A percentile compares a stretch with the other conserved stretches of the same genome.
Evolutionary conservation across 2,797 vertebrate species (phyloP).

Genomic region (Peromyscus aztecus): DNA sequence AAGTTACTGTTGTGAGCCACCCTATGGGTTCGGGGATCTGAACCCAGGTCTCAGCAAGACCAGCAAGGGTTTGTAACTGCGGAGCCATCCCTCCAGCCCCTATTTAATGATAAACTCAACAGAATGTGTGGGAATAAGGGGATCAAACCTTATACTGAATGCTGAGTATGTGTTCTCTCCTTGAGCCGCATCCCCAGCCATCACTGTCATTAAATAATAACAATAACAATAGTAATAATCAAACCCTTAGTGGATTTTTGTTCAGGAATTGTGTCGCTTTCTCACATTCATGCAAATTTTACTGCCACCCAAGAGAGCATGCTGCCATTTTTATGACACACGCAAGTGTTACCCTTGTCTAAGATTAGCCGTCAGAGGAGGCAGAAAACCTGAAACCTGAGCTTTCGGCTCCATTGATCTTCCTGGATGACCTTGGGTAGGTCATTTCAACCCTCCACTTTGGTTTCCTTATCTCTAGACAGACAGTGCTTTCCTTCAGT

Average conservation of each 20-base stretch:
- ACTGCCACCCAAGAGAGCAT: neutral
- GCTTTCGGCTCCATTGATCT: constrained; percentile 28
- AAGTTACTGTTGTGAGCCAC: neutral
- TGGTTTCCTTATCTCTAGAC: constrained; percentile 60
- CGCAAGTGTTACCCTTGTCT: neutral
- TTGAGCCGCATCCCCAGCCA: neutral
- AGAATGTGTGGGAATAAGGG: neutral
- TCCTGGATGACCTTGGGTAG: constrained; percentile 57
- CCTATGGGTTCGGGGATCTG: neutral
- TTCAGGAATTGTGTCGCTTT: neutral
- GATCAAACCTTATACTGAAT: neutral
- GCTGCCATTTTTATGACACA: neutral
- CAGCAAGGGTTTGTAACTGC: neutral
- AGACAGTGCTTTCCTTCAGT: constrained; percentile 19
- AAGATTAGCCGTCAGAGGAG: neutral
- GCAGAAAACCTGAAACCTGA: constrained; percentile 59
- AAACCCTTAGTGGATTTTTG: neutral
- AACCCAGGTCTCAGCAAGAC: neutral
- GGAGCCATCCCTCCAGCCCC: neutral
- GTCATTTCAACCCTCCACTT: constrained; percentile 47
- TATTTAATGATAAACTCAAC: neutral
- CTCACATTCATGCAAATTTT: neutral
- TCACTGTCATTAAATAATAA: neutral
- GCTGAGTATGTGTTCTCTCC: too few species aligned
- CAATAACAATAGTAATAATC: neutral